Percentiles rank a stretch among this genome's conserved stretches.
phyloP scores from a whole-genome alignment of 2,797 vertebrate species.

The Megaceryle alcyon region DNA sequence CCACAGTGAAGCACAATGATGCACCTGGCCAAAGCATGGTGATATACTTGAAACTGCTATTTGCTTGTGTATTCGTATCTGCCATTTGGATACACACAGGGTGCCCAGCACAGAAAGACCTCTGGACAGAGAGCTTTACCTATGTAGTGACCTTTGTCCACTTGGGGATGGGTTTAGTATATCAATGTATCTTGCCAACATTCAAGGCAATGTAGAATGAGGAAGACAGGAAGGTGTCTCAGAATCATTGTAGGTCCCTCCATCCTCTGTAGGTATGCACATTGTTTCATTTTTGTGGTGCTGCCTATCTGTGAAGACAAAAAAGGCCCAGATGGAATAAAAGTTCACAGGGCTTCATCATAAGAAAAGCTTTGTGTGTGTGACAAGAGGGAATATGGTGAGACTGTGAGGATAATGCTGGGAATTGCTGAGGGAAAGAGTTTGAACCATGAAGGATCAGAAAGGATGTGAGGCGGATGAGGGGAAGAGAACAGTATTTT shows the following conservation, averaged over 20 bases:
- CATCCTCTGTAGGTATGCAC: background rate
- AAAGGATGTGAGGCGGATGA: background rate
- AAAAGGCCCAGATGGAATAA: background rate
- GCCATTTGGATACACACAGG: background rate
- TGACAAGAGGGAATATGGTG: background rate
- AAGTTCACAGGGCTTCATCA: background rate
- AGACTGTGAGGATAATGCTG: background rate
- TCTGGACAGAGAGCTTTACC: background rate
- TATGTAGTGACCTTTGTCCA: background rate
- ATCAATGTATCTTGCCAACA: background rate
- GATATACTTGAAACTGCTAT: background rate
- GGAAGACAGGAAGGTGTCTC: background rate
- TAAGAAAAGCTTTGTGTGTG: background rate
- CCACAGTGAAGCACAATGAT: accelerated
- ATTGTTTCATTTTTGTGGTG: background rate
- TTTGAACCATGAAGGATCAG: background rate
- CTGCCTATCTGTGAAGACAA: background rate
- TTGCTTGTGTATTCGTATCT: background rate
- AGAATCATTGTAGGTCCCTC: background rate
- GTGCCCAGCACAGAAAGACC: background rate
- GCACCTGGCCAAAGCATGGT: background rate
- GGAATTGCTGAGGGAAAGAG: background rate
- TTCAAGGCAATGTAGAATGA: background rate
- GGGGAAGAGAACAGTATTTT: background rate
- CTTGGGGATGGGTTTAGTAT: background rate